Evolutionary conservation across 2,888 invertebrate genomes (phyloP).

Genomic region (Drosophila fulvimacula): DNA sequence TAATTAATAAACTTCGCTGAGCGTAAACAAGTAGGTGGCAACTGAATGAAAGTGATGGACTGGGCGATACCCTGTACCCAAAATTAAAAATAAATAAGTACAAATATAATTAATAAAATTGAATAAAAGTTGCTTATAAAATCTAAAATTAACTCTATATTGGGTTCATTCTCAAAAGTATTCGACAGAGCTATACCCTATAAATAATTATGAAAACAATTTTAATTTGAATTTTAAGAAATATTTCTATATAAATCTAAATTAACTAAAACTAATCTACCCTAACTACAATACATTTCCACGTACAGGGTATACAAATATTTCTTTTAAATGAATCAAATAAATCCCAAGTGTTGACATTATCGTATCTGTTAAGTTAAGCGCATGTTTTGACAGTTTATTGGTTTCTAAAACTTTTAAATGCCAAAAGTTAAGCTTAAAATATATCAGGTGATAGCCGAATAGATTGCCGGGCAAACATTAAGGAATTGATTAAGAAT

Average conservation of each 20-base stretch:
- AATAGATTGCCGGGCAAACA: conserved; percentile 7
- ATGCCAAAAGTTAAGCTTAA: conserved; percentile 35
- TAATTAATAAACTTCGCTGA: conserved; percentile 73
- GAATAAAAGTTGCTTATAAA: too few relatives aligned
- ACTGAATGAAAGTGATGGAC: not conserved
- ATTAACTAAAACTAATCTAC: not conserved
- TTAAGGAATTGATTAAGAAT: conserved; percentile 12
- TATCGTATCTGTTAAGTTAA: conserved; percentile 48
- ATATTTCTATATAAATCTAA: too few relatives aligned
- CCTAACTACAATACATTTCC: too few relatives aligned
- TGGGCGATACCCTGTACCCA: conserved; percentile 15
- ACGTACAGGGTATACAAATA: conserved; percentile 25
- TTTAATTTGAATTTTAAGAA: not conserved
- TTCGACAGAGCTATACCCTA: not conserved
- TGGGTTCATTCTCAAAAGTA: not conserved
- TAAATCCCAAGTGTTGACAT: conserved; percentile 53
- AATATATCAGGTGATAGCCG: conserved; percentile 19
- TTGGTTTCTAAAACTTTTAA: conserved; percentile 40
- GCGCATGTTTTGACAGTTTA: conserved; percentile 47
- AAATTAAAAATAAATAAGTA: not conserved
- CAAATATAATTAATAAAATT: not conserved
- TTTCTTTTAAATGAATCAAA: conserved; percentile 34
- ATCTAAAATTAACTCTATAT: not conserved
- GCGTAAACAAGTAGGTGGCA: conserved; percentile 19
- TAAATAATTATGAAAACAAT: not conserved